Evolutionary conservation across 2,113 vertebrate genomes (phyloP), one percentile per base, ranked within the genome.

Genomic region (Halcyon senegalensis): DNA sequence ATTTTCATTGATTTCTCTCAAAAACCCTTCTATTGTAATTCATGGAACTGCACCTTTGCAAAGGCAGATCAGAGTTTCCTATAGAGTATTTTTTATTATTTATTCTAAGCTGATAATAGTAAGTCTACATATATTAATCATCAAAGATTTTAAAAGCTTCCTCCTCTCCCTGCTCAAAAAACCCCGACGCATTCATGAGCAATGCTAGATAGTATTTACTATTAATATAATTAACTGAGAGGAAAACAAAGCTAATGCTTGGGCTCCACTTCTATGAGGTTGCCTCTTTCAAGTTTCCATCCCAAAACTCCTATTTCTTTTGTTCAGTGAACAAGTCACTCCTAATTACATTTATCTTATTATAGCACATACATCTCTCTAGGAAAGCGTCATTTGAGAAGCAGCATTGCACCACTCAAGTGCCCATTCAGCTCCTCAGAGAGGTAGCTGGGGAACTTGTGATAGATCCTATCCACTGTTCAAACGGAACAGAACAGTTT

Each of bases 1-100:
- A 92, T 93, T 94, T 95, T 68, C 83, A 76, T 74, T 72, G 64
- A 92, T 94, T 92, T 92, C 12, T 60, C 60, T 90, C 62, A 72
- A 35, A 64, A 17, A 77, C 92, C 88, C 39, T 21, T 30, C 60
- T 62, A 18, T 14, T 81, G 66, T 90, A 87, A 87, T 53, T 0
- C 0, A 50, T 70, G 66, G 60, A 85, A 75, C 35, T 41, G 64
- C 7, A 70, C 13, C 58, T 46, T 21, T 55, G 51, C 16, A 6
- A 86, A 85, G n/a, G 27, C 41, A 72, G 16, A 93, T 59, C 44
- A 55, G 33, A 68, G 17, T 77, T 95, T 69, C 33, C 70, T 30
- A 59, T 41, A 43, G 5, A 70, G 33, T 16, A 48, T 43, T 85
- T 79, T 51, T 58, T 87, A 37, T 72, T 85, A 77, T 77, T 88